These are phyloP conservation scores for Sturnira hondurensis DNA, from an alignment of 2,113 vertebrate species.

Conservation along the genomic window DNA sequence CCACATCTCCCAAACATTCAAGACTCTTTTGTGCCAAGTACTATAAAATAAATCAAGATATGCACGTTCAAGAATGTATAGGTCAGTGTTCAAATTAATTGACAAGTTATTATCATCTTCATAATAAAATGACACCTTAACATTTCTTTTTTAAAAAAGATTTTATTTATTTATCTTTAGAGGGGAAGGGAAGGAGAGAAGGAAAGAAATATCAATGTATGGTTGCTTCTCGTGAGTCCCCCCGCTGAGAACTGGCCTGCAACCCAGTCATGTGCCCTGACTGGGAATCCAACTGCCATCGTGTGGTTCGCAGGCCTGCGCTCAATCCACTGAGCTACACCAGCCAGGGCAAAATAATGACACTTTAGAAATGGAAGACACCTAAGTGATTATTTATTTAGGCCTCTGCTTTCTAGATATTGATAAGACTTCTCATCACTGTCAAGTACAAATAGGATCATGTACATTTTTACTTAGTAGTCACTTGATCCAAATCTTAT, in stretches of 20 bases:
- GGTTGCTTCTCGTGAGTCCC: too few species aligned
- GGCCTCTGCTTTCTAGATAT: neutral
- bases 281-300: too few species aligned
- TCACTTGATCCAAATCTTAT: neutral
- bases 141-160: too few species aligned
- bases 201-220: too few species aligned
- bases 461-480: neutral
- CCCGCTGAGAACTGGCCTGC: too few species aligned
- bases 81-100: neutral
- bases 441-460: neutral
- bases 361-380: neutral
- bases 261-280: too few species aligned
- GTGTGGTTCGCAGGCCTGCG: too few species aligned
- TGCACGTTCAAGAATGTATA: neutral
- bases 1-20: neutral
- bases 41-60: constrained; percentile 19
- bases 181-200: too few species aligned
- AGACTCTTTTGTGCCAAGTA: neutral
- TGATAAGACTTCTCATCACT: neutral
- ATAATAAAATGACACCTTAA: too few species aligned
- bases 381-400: neutral
- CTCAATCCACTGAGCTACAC: too few species aligned
- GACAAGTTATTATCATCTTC: neutral
- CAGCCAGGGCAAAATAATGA: too few species aligned
- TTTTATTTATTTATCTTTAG: too few species aligned